Evolutionary conservation across 2,888 invertebrate species (phyloP), one percentile per base, ranked within the genome.

Genomic region (Dynastes grantii): DNA sequence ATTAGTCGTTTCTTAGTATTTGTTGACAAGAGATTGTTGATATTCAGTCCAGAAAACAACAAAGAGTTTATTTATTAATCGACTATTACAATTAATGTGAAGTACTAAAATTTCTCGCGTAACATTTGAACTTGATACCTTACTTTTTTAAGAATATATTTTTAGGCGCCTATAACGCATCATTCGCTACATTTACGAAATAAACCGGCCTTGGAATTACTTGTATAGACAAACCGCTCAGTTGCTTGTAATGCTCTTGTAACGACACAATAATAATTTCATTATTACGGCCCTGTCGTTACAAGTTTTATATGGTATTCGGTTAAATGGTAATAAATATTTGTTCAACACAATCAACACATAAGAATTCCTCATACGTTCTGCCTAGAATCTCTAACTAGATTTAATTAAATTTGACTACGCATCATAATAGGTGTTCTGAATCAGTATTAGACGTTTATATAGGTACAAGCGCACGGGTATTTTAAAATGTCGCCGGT

Each of bases 401-500:
- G 4, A 61, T 61, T 45, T 75, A 75, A 75, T 75, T 75, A 75
- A 75, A 75, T 75, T 61, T 61, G 61, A 75, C 61, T 61, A 75
- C 73, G 55, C 61, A 22, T 61, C 73, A 45, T 75, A 75, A 75
- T 61, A 45, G 37, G 61, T 40, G 49, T 61, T 45, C 73, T 75
- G 61, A 61, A 75, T 75, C 73, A 75, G 58, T 75, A 75, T 75
- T 61, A 45, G 45, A 45, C 27, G 16, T 49, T 75, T 45, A 75
- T 27, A 40, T 45, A 22, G 55, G 51, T 27, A 68, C 51, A 51
- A 61, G 61, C 45, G 55, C 9, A 27, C 49, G 16, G 29, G 0
- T 9, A 51, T 49, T 9, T 27, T 6, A 27, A 51, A 11, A 27
- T 29, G 27, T 51, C 51, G 40, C 45, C 1, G 8, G 0, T 45